Base-by-base conservation (phyloP, 2,797 vertebrate species). In the Scolopax bukidnonensis region DNA sequence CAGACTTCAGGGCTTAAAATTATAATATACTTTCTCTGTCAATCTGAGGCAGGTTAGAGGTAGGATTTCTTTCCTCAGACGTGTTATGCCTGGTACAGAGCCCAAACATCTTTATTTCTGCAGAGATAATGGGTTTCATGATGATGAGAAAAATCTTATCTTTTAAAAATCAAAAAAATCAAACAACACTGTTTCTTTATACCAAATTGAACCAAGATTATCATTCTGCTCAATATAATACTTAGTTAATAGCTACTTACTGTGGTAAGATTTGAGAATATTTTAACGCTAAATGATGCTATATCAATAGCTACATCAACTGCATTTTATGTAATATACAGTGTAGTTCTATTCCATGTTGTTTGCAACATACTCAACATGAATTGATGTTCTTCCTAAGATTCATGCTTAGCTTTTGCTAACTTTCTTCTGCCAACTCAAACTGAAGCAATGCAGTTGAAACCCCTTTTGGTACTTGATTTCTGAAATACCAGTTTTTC, bases 281-380 rank as follows among this genome's bases (percentile, higher is more conserved):
- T 48, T 75, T 69, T 43, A 50, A 69, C 24, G 38, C 2, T 48
- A 67, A 74, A 41, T 32, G 2, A 83, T 9, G 6, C 9, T 69
- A 0, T 7, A 68, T 32, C n/a, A 84, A 64, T 16, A 8, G 6
- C 8, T 69, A 0, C 7, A 68, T 32, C n/a, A 84, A 64, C 23
- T 50, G 9, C 10, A 60, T 77, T 84, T 73, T 63, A 82, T 19
- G 6, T 36, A 57, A 47, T 3, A 4, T 23, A 59, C 6, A 43
- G 9, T 2, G 2, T 50, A 53, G 2, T 4, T 63, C 36, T 77
- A 4, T 2, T 64, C 59, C 13, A 6, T 45, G 70, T 56, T 69
- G 69, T 18, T 18, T 78, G 23, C 32, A 76, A 54, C 14, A 23
- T 16, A 50, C 3, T 59, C 36, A 70, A 10, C 20, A 74, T 17